Evolutionary conservation across 2,113 vertebrate species (phyloP), one percentile per base, ranked within the genome.

Genomic region (Percopsis transmontana): DNA sequence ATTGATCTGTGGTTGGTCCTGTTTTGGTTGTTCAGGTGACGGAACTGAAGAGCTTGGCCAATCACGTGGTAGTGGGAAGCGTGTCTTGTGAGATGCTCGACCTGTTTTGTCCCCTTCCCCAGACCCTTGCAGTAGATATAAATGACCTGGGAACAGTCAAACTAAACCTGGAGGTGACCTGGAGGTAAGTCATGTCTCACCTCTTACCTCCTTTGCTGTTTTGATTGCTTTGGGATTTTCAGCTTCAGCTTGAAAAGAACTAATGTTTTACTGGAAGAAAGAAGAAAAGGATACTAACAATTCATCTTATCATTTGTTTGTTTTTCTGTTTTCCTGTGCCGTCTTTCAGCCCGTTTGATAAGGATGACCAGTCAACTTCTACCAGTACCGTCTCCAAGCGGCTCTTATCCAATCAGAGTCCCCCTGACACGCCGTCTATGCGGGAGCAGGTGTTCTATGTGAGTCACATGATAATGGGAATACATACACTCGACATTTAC

Each of bases 391-490:
- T 99, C 68, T 95, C 87, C 88, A 99, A 99, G 77, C 93, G 97
- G 21, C 96, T 99, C 85, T 94, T 91, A 57, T 99, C 98, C 78
- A 99, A 97, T 90, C 97, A 98, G 92, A 99, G 97, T 68, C 97
- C 97, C 0, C 97, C 97, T 0, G 97, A 99, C 75, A 99, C 97
- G 0, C 97, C 97, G 0, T 99, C 97, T 1, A 93, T 99, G 90
- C 92, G 97, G 56, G 97, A 99, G 74, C 97, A 99, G 88, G 97
- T 98, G 47, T 99, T 99, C 86, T 99, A 99, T 72, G 97, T 99
- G 90, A 98, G 97, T 95, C 68, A 40, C 23, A n/a, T 56, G 41
- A 16, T 24, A 23, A 51, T 7, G 56, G 4, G 2, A 47, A 6
- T 3, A 33, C 5, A 33, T 33, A 33, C 27, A 33, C 27, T 33